Evolutionary conservation across 2,113 vertebrate species (phyloP).

Genomic region (Indri indri): DNA sequence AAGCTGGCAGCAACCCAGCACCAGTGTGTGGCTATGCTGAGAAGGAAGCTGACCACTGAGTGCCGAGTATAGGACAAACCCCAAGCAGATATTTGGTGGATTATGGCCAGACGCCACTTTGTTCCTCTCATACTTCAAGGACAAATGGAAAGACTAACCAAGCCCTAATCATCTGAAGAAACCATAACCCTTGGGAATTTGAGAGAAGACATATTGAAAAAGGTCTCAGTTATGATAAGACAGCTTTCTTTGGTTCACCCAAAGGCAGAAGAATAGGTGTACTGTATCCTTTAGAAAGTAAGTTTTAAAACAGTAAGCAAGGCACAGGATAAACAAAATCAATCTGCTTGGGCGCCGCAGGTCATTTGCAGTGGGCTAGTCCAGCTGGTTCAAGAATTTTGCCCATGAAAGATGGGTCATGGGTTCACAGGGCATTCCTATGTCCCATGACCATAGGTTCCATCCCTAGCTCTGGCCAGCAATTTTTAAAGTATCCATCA

Average conservation of each 20-base stretch:
- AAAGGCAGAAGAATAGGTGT: background rate
- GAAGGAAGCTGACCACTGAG: background rate
- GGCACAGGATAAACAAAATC: background rate
- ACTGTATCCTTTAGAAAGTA: background rate
- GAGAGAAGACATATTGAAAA: background rate
- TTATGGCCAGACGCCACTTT: background rate
- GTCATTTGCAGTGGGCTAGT: background rate
- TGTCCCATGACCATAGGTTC: background rate
- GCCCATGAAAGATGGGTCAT: background rate
- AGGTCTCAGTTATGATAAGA: background rate
- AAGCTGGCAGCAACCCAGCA: background rate
- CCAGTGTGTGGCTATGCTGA: background rate
- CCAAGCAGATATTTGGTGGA: background rate
- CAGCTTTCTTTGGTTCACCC: background rate
- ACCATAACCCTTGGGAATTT: background rate
- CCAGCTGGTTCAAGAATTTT: background rate
- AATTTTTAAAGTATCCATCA: background rate
- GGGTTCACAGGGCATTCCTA: background rate
- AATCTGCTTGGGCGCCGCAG: background rate
- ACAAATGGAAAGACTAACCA: constrained; percentile 10
- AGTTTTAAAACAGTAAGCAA: background rate
- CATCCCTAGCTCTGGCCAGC: background rate
- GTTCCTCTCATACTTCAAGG: constrained; percentile 21
- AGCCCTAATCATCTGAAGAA: background rate
- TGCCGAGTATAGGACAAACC: background rate